A percentile compares a stretch with the other conserved stretches of the same genome.
Evolutionary conservation across 2,797 vertebrate species (phyloP).

Genomic region (Alexandromys oeconomus): DNA sequence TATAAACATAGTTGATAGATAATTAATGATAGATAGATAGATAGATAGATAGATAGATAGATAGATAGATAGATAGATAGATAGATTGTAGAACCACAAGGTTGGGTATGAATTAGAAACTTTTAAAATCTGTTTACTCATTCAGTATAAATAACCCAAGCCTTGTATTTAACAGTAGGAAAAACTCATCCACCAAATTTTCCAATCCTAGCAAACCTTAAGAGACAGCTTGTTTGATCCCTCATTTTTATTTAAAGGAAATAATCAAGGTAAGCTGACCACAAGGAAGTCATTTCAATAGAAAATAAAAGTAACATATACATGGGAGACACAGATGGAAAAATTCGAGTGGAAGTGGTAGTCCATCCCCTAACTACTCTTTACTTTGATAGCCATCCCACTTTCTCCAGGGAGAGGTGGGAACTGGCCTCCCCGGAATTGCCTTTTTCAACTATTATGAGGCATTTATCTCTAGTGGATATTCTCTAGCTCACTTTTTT

Average conservation of each 20-base stretch:
- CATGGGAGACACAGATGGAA: neutral
- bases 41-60: neutral
- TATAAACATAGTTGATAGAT: neutral
- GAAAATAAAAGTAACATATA: conserved; percentile 54
- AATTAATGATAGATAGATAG: neutral
- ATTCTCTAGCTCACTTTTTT: neutral
- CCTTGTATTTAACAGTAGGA: conserved; percentile 88
- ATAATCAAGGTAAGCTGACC: conserved; percentile 61
- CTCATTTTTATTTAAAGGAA: conserved; percentile 65
- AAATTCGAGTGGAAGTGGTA: neutral
- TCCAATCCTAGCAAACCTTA: conserved; percentile 86
- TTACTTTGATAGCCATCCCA: neutral
- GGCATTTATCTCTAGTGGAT: neutral
- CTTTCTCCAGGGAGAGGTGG: neutral
- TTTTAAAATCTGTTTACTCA: conserved; percentile 88
- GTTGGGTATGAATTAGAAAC: conserved; percentile 88
- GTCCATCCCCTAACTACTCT: neutral
- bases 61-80: neutral
- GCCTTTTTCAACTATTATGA: neutral
- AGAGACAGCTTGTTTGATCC: conserved; percentile 60
- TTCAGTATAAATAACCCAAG: conserved; percentile 87
- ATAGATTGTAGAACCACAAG: conserved; percentile 81
- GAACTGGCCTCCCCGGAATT: neutral
- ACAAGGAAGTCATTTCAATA: conserved; percentile 57
- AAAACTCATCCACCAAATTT: conserved; percentile 87